Evolutionary conservation across 2,113 vertebrate species (phyloP), one percentile per base, ranked within the genome.

Genomic region (Scytalopus superciliaris): DNA sequence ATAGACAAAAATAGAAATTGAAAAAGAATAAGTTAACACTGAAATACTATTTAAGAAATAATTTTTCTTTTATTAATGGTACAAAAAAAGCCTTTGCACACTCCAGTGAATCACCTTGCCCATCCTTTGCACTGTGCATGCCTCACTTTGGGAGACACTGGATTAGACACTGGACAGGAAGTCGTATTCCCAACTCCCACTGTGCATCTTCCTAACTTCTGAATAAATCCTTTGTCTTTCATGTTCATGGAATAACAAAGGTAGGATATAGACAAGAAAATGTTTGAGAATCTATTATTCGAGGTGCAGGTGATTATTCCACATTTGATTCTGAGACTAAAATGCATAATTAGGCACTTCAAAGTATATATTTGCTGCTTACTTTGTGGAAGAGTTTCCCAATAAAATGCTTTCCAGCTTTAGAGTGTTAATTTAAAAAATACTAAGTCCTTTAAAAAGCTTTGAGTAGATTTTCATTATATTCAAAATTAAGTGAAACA

Each of bases 221-320:
- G 18, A 70, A 67, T 53, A 67, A 90, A n/a, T 14, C 15, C 18
- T 0, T 0, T 73, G 15, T 55, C 35, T 45, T 57, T 49, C 5
- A 2, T 17, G 15, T 47, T 75, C 24, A 12, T 63, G 15, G 59
- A 25, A 14, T 55, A 87, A 35, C 5, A 64, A 19, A 39, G 28
- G 15, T 31, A 33, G 21, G 30, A 19, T 4, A 1, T 39, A 19
- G 19, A 39, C 16, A 14, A 60, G 44, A 31, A 53, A n/a, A n/a
- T 33, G 39, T 45, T 70, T 50, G 45, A 84, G 14, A 74, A 49
- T 57, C 37, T 64, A 1, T 42, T 66, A 44, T 7, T 64, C 55
- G 6, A 44, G n/a, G 12, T 53, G 6, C 10, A n/a, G 7, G 12
- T 8, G 2, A 27, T n/a, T 68, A 50, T 85, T 75, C 24, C 0